Conservation (phyloP, 2,797 vertebrate genomes). For the Tadarida brasiliensis region DNA sequence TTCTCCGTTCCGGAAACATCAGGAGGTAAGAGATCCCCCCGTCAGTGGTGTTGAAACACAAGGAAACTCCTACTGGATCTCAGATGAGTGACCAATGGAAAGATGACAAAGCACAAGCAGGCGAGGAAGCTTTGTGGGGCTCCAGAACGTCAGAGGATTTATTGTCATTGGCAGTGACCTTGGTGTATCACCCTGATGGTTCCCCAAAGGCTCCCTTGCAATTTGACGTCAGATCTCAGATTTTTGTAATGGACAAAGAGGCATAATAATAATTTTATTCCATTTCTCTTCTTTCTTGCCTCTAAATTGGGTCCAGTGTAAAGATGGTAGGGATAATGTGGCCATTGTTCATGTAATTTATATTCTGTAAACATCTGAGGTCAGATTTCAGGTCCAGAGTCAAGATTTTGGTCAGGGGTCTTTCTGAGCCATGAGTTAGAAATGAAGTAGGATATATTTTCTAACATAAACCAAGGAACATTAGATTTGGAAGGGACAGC, state of each 20-base stretch:
- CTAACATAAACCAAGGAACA: neutral
- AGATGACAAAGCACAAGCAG: neutral
- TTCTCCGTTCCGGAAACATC: slow-evolving; percentile 78
- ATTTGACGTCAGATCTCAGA: neutral
- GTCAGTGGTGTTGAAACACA: neutral
- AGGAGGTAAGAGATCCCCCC: slow-evolving; percentile 58
- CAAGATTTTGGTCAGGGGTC: neutral
- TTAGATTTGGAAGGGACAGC: neutral
- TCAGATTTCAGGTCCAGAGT: neutral
- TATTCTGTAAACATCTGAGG: neutral
- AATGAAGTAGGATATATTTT: neutral
- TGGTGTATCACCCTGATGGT: neutral
- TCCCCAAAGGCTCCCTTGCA: neutral
- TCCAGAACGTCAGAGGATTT: neutral
- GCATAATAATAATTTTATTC: neutral
- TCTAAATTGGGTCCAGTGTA: neutral
- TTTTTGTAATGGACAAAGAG: slow-evolving; percentile 3
- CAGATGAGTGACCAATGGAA: neutral
- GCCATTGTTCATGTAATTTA: neutral
- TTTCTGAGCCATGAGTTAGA: neutral
- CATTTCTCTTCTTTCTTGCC: neutral
- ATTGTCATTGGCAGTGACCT: neutral
- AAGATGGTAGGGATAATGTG: neutral
- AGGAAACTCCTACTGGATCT: neutral
- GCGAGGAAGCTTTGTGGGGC: neutral